phyloP scores from a whole-genome alignment of 2,888 invertebrate genomes.

The Drosophila birchii region DNA sequence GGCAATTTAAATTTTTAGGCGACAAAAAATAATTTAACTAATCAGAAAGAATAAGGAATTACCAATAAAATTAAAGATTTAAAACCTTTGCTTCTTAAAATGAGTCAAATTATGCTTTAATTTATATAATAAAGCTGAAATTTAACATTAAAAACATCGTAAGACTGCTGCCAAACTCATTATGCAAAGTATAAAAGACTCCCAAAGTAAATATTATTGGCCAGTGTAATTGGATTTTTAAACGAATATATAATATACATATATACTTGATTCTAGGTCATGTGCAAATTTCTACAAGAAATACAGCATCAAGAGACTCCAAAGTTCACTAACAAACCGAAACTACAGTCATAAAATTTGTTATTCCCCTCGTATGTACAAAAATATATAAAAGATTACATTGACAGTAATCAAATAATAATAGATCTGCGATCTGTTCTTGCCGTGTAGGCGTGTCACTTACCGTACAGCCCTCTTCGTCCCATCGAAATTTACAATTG shows the following conservation, averaged over 20 bases:
- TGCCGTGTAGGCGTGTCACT: slow-evolving; percentile 61
- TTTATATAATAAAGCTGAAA: not conserved
- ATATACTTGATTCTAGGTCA: not conserved
- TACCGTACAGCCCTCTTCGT: slow-evolving; percentile 88
- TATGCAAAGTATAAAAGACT: no score
- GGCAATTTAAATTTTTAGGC: accelerated
- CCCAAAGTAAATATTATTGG: not conserved
- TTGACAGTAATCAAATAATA: not conserved
- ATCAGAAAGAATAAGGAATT: not conserved
- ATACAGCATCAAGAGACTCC: not conserved
- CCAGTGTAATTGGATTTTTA: not conserved
- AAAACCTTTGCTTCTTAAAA: not conserved
- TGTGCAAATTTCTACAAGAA: not conserved
- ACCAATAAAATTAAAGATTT: not conserved
- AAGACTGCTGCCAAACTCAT: no score
- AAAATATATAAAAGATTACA: no score
- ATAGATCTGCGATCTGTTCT: not conserved
- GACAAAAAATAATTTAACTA: not conserved
- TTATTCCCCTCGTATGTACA: not conserved
- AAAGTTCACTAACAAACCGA: not conserved
- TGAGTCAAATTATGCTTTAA: no score
- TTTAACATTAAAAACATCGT: not conserved
- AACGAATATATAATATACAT: not conserved
- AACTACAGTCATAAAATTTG: not conserved
- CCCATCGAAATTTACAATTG: slow-evolving; percentile 93